phyloP scores from a whole-genome alignment of 23 tunicate genomes.

The Clavelina lepadiformis region DNA sequence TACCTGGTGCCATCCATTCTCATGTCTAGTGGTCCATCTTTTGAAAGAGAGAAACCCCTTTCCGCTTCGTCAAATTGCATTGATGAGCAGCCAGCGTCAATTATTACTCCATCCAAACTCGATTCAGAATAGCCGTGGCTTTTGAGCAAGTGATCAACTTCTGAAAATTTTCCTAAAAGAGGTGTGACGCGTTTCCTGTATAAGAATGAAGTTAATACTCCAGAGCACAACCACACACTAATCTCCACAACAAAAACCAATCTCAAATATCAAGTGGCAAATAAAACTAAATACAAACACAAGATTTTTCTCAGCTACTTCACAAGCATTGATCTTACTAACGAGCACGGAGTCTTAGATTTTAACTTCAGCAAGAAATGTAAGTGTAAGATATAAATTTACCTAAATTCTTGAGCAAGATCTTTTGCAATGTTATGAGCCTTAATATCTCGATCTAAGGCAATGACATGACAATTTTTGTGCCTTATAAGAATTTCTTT shows the following conservation, averaged over 20 bases:
- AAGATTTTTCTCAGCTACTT: too few species aligned
- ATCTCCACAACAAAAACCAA: background rate
- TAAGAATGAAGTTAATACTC: background rate
- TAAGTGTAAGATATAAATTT: background rate
- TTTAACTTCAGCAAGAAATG: too few species aligned
- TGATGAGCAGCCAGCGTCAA: constrained; percentile 88
- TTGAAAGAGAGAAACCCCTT: constrained; percentile 72
- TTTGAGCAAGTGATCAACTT: constrained; percentile 31
- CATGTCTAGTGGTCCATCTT: constrained; percentile 91
- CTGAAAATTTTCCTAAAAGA: constrained; percentile 66
- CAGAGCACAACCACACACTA: background rate
- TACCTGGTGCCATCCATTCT: constrained; percentile 90
- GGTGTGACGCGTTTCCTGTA: constrained; percentile 58
- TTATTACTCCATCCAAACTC: constrained; percentile 30
- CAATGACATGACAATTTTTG: constrained; percentile 42
- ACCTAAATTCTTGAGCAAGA: constrained; percentile 47
- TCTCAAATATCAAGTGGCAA: background rate
- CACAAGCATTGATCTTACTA: too few species aligned
- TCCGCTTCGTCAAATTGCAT: constrained; percentile 76
- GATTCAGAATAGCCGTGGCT: background rate
- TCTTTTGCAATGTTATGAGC: constrained; percentile 61
- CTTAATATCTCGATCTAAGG: constrained; percentile 62
- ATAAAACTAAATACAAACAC: too few species aligned
- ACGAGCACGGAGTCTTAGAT: too few species aligned
- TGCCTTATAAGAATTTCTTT: constrained; percentile 38